Base-by-base conservation (phyloP, 2,797 vertebrate genomes). In the Moxostoma hubbsi region DNA sequence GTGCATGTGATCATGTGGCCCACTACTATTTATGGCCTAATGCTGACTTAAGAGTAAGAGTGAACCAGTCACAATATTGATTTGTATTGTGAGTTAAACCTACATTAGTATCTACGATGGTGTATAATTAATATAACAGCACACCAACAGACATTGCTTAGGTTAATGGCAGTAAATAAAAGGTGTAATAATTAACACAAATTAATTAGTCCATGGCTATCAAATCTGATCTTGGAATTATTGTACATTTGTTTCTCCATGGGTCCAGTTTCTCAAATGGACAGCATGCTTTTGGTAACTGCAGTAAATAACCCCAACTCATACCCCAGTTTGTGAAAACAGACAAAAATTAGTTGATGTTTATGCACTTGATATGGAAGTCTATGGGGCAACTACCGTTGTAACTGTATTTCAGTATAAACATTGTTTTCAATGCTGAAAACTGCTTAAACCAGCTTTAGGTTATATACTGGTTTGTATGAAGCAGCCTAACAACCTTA, bases 141-240 rank as follows among this genome's bases (percentile, higher is more conserved):
- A 81, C 81, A 73, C 75, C 75, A 81, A 58, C 66, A 75, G 36
- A 36, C 16, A 4, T 73, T 11, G 47, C 57, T 70, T 49, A 45
- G 65, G 65, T 69, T 53, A 61, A 77, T 45, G 24, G 58, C 24
- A 5, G 75, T n/a, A 13, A 7, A 46, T 24, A 46, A 13, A 53
- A 16, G n/a, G 18, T 11, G n/a, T 11, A 36, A 12, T 47, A 45
- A 57, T 57, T 0, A 66, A 75, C 12, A 5, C 45, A 62, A 62
- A 46, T 10, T 0, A 1, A 63, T 63, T 63, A 10, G 46, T 11
- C 53, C 5, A 51, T 46, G n/a, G 18, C 51, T 65, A 1, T 9
- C 5, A 8, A 8, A 46, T 55, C 50, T 9, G 7, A 36, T 73
- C 9, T 36, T 51, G 58, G 3, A 36, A 36, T 36, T 43, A 6